Base-by-base conservation (phyloP, 2,113 vertebrate genomes). In the Crotophaga sulcirostris region DNA sequence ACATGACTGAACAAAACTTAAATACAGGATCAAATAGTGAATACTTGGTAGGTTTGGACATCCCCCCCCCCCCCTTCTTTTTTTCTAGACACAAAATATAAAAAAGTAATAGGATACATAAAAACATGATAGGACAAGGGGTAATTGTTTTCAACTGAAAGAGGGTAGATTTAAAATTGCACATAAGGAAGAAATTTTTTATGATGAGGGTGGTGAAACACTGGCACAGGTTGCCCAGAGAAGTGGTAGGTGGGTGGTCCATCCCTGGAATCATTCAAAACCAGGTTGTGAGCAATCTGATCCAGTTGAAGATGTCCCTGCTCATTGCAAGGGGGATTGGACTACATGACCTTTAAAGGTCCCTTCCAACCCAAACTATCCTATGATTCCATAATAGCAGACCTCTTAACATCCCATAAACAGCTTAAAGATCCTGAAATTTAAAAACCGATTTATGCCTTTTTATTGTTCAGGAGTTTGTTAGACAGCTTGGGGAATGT, bases 361-460 rank as follows among this genome's bases (percentile, higher is more conserved):
- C 23, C 6, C 23, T 90, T 82, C 52, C 28, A 54, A 58, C 16
- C 10, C 47, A 78, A 75, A 75, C 28, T 38, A 9, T 52, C 72
- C 33, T 69, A 7, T 26, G 63, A 31, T 34, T 78, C n/a, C 70
- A 2, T 63, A 66, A 51, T 36, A 58, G 54, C 31, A 87, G 21
- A 79, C 16, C 15, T 76, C 8, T 34, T 81, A 81, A n/a, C 10
- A 54, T 76, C n/a, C 66, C 36, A 70, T 83, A 55, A 86, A 63
- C 73, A 89, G 26, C 40, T 55, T 59, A 33, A 84, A 74, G n/a
- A 82, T 79, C 25, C 45, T 52, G 93, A 68, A 89, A 78, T 56
- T 18, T n/a, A 45, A 51, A 82, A 94, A 14, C 2, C 1, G 1
- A 13, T 91, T 38, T 59, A 17, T 87, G 38, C n/a, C 49, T 78